phyloP scores from a whole-genome alignment of 2,113 vertebrate genomes.

The Tichodroma muraria region DNA sequence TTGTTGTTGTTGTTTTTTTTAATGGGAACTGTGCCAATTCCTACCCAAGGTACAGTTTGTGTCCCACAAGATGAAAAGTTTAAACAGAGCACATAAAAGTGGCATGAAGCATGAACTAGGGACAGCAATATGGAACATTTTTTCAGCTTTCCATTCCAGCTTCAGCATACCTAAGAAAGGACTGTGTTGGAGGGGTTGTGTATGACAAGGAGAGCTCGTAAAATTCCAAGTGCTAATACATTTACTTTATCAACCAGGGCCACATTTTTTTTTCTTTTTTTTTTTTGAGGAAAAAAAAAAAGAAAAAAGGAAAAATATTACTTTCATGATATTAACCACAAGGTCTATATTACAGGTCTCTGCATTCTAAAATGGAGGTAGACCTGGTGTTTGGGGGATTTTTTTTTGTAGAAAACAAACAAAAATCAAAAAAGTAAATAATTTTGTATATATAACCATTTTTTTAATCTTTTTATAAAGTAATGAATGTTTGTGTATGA shows the following conservation, averaged over 20 bases:
- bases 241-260: constrained; percentile 71
- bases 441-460: constrained; percentile 88
- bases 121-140: constrained; percentile 49
- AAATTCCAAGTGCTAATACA: constrained; percentile 75
- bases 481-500: constrained; percentile 84
- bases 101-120: constrained; percentile 16
- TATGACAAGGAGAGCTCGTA: constrained; percentile 60
- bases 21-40: background rate
- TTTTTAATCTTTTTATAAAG: constrained; percentile 82
- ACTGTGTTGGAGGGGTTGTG: constrained; percentile 59
- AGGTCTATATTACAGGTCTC: constrained; percentile 67
- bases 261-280: constrained; percentile 69
- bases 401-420: constrained; percentile 68
- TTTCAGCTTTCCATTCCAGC: constrained; percentile 56
- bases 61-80: background rate
- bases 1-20: background rate
- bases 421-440: constrained; percentile 73
- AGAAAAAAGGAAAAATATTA: background rate
- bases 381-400: constrained; percentile 56
- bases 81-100: constrained; percentile 21
- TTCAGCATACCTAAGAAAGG: constrained; percentile 58
- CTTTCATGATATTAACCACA: constrained; percentile 69
- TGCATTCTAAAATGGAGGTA: constrained; percentile 65
- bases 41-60: background rate
- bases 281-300: background rate